These are phyloP conservation scores for Nesidiocoris tenuis DNA, from an alignment of 2,888 invertebrate species.

Conservation along the genomic window DNA sequence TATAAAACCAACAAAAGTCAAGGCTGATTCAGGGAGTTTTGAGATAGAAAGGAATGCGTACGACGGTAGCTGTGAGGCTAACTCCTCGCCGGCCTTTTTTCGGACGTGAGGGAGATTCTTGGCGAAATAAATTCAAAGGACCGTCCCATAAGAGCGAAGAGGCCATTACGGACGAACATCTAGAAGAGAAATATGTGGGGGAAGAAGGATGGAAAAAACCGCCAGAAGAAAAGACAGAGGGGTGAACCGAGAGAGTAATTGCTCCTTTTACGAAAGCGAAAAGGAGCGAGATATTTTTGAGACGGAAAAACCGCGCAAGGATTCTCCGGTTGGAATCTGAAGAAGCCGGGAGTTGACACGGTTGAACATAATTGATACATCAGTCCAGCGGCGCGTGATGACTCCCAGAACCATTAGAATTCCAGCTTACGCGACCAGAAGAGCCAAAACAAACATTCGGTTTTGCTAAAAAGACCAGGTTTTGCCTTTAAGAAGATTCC, in stretches of 20 bases:
- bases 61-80: slow-evolving; percentile 12
- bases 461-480: no score
- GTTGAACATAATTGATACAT: slow-evolving; percentile 37
- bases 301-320: slow-evolving; percentile 13
- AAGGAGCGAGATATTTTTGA: neutral
- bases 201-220: neutral
- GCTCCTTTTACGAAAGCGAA: neutral
- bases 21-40: no score
- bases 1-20: no score
- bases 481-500: no score
- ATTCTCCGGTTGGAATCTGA: slow-evolving; percentile 18
- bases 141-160: slow-evolving; percentile 20
- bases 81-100: neutral
- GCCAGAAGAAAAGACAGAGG: neutral
- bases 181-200: slow-evolving; percentile 11
- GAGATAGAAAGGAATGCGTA: slow-evolving; percentile 16
- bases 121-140: slow-evolving; percentile 29
- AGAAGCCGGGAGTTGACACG: slow-evolving; percentile 31
- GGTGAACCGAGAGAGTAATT: neutral
- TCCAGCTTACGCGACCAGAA: slow-evolving; percentile 1
- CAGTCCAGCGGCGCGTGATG: slow-evolving; percentile 11
- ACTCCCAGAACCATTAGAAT: slow-evolving; percentile 24
- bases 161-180: slow-evolving; percentile 7
- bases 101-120: neutral
- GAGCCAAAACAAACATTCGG: no score